These are phyloP conservation scores for Schizothorax lantsangensis DNA, from an alignment of 2,797 vertebrate genomes.

Conservation along the genomic window DNA sequence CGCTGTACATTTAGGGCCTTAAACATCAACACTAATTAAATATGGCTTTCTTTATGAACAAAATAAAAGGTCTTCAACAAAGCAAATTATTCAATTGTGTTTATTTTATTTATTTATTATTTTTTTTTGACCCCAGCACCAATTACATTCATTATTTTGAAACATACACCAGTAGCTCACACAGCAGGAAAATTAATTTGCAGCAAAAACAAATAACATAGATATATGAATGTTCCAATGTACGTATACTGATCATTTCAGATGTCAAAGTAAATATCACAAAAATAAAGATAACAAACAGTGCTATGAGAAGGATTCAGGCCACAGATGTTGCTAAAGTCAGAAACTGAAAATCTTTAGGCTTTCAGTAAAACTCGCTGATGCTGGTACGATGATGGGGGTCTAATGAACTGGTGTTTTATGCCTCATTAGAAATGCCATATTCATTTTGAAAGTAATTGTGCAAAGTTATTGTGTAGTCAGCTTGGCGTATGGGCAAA, in stretches of 20 bases:
- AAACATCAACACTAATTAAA: neutral
- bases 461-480: constrained; percentile 3
- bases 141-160: constrained; percentile 61
- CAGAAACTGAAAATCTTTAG: neutral
- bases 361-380: neutral
- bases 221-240: constrained; percentile 25
- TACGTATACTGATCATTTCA: constrained; percentile 39
- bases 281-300: neutral
- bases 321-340: neutral
- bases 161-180: constrained; percentile 49
- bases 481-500: neutral
- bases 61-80: neutral
- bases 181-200: constrained; percentile 46
- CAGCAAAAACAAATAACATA: constrained; percentile 43
- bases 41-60: neutral
- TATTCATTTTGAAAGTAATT: neutral
- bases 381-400: constrained; percentile 18
- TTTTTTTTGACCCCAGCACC: constrained; percentile 63
- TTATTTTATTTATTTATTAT: neutral
- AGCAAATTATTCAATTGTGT: constrained; percentile 42
- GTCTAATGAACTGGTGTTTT: constrained; percentile 7
- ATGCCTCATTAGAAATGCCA: neutral
- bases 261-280: constrained; percentile 11
- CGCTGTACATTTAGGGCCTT: neutral
- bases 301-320: constrained; percentile 15